Evolutionary conservation across 2,888 invertebrate species (phyloP).

Genomic region (Hesperia comma): DNA sequence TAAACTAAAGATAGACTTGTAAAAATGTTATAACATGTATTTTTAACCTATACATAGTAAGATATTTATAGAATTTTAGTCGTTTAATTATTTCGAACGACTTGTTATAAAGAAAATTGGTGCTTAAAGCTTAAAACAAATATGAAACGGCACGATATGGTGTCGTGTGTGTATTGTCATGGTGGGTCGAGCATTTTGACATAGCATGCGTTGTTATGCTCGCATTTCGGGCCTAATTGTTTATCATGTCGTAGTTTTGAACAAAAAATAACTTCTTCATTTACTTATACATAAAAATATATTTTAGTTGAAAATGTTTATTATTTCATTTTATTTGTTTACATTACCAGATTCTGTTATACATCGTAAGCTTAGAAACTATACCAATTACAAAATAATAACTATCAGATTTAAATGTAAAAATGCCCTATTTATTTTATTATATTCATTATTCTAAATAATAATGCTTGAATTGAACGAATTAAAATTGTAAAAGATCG

Average conservation of each 20-base stretch:
- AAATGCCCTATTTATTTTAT: no score
- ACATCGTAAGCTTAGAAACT: no score
- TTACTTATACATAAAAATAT: slow-evolving; percentile 6
- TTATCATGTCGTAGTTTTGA: slow-evolving; percentile 39
- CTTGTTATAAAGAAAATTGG: slow-evolving; percentile 84
- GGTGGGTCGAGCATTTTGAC: slow-evolving; percentile 78
- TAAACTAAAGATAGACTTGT: slow-evolving; percentile 81
- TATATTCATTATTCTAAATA: no score
- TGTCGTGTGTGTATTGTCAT: slow-evolving; percentile 79
- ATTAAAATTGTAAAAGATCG: neutral
- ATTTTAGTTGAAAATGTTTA: slow-evolving; percentile 12
- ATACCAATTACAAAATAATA: no score
- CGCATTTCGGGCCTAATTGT: slow-evolving; percentile 60
- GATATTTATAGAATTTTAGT: slow-evolving; percentile 84
- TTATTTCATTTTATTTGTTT: no score
- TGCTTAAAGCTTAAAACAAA: slow-evolving; percentile 83
- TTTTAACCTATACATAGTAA: slow-evolving; percentile 84
- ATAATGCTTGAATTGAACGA: no score
- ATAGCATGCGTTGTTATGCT: slow-evolving; percentile 83
- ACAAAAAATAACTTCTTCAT: neutral
- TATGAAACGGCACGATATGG: slow-evolving; percentile 63
- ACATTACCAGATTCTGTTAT: no score
- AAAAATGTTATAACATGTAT: slow-evolving; percentile 84
- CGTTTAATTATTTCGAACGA: slow-evolving; percentile 85
- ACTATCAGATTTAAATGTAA: no score